Base-by-base conservation (phyloP, 2,797 vertebrate genomes). In the Triplophysa yarkandensis region DNA sequence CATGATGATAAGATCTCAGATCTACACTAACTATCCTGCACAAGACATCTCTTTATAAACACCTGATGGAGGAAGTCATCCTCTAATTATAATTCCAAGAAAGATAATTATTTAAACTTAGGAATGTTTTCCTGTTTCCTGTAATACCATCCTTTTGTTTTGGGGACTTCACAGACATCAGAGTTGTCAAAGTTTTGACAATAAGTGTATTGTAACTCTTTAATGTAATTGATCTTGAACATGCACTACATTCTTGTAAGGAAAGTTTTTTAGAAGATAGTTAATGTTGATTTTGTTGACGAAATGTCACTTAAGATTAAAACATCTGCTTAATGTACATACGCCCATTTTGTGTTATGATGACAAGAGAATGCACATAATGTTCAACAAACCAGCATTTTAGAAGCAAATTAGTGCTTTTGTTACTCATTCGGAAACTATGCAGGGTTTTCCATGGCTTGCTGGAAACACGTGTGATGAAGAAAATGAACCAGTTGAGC, bases 1-100 rank as follows among this genome's bases (percentile, higher is more conserved):
- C 85, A 84, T 85, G 0, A 2, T 72, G 74, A 58, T 43, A 17
- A 32, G 25, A 11, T 0, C 5, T 61, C 54, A 34, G 3, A 14
- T n/a, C 10, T 61, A 8, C 7, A 7, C 2, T 8, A 48, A 30
- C 14, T 4, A 23, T 61, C 19, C 28, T 27, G 5, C 13, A 13
- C 16, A 23, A 0, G 9, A 19, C 1, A 9, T 36, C 32, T 16
- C 16, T 0, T 46, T 60, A 2, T 23, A 57, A 63, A 4, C 8
- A 5, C 27, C 2, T 43, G 2, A 30, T 16, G 4, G 25, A 69
- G 67, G 52, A 69, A 69, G 23, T 43, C 0, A 28, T 36, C 34
- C 10, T 6, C 1, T 2, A 16, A 21, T 16, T 52, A 5, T 9
- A 0, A 21, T 25, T 58, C 14, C 50, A 21, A 27, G 21, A 6